Conservation (phyloP, 1,140 invertebrate species). For the Drosophila tani region DNA sequence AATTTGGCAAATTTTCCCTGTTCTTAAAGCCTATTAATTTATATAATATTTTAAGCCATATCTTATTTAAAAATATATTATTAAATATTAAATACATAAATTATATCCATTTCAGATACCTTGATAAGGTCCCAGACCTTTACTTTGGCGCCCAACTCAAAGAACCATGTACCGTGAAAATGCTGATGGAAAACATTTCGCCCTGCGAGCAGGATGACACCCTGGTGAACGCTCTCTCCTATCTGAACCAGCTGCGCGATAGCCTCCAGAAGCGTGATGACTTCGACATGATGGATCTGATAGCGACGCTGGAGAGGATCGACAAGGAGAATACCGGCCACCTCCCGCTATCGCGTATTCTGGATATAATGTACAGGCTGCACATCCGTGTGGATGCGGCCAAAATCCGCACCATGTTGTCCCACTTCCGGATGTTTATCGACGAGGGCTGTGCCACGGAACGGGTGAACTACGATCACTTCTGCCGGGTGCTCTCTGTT, state of each 20-base stretch:
- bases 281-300: slow-evolving; percentile 71
- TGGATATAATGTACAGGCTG: slow-evolving; percentile 51
- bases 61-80: too few species aligned
- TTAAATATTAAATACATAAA: too few species aligned
- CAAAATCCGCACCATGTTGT: slow-evolving; percentile 50
- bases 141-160: slow-evolving; percentile 21
- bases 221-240: slow-evolving; percentile 38
- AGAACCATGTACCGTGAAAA: slow-evolving; percentile 39
- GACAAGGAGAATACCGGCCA: slow-evolving; percentile 54
- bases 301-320: slow-evolving; percentile 48
- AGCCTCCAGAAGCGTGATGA: slow-evolving; percentile 48
- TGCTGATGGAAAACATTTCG: slow-evolving; percentile 55
- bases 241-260: slow-evolving; percentile 62
- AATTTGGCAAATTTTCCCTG: too few species aligned
- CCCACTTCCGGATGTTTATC: slow-evolving; percentile 54
- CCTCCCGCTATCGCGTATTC: slow-evolving; percentile 44
- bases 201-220: slow-evolving; percentile 30
- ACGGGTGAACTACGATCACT: slow-evolving; percentile 56
- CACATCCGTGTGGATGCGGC: slow-evolving; percentile 45
- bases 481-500: slow-evolving; percentile 54
- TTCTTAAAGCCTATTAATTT: too few species aligned
- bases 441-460: slow-evolving; percentile 53
- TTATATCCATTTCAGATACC: slow-evolving; percentile 22
- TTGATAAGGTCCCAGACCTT: slow-evolving; percentile 30
- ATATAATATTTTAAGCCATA: too few species aligned